Conservation (phyloP, 2,888 invertebrate species). For the Drosophila hamatofila region DNA sequence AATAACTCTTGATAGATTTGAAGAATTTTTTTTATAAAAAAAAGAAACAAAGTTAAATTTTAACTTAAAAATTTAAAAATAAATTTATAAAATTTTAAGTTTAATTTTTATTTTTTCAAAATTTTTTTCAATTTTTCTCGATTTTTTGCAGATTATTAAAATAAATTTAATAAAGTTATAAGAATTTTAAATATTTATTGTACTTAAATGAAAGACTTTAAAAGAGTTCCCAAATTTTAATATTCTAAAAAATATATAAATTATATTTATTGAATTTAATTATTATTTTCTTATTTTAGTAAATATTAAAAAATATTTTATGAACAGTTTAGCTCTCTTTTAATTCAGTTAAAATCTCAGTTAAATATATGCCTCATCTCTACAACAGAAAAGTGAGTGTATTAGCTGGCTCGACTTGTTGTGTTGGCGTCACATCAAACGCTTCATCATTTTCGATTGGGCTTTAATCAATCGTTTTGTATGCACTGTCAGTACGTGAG, state of each 20-base stretch:
- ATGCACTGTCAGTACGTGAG: slow-evolving; percentile 37
- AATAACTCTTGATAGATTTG: no score
- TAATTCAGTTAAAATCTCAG: not conserved
- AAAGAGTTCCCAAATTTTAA: no score
- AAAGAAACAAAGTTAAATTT: no score
- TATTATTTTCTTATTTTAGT: no score
- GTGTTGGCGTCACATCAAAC: not conserved
- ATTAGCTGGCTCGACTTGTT: not conserved
- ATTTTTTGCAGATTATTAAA: no score
- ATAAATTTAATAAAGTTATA: not conserved
- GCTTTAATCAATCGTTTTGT: slow-evolving; percentile 52
- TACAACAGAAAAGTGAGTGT: slow-evolving; percentile 11
- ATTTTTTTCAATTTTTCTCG: no score
- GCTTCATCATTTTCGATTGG: slow-evolving; percentile 26
- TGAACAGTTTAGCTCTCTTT: not conserved
- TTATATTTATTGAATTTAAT: not conserved
- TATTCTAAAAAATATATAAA: no score
- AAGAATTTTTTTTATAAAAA: no score
- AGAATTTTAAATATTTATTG: not conserved
- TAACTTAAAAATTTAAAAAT: no score
- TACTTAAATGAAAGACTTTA: no score
- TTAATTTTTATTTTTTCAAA: no score
- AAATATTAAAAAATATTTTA: not conserved
- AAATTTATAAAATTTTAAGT: no score
- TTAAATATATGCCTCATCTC: not conserved